A percentile compares a stretch with the other conserved stretches of the same genome.
Conservation (phyloP, 1,140 invertebrate genomes). For the Drosophila guanche region DNA sequence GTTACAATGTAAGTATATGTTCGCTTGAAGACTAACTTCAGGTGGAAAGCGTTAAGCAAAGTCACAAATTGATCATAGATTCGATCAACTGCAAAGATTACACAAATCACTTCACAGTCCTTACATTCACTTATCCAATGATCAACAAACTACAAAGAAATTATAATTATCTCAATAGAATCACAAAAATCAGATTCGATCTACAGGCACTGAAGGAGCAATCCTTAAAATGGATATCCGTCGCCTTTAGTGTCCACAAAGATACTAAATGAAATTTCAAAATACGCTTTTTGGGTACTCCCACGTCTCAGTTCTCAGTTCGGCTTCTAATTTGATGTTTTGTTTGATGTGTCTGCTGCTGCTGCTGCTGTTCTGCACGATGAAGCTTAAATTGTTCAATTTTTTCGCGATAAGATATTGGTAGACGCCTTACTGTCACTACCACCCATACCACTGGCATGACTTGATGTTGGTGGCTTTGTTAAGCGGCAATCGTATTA, state of each 20-base stretch:
- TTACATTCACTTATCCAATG: too few species aligned
- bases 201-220: neutral
- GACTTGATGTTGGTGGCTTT: slow-evolving; percentile 32
- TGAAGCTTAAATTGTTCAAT: slow-evolving; percentile 77
- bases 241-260: slow-evolving; percentile 39
- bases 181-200: neutral
- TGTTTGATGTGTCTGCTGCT: slow-evolving; percentile 28
- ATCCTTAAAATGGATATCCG: slow-evolving; percentile 41
- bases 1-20: too few species aligned
- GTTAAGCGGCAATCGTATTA: slow-evolving; percentile 51
- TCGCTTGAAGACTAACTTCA: too few species aligned
- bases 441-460: neutral
- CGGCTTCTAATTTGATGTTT: slow-evolving; percentile 34
- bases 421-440: slow-evolving; percentile 5
- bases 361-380: slow-evolving; percentile 44
- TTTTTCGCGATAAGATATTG: slow-evolving; percentile 70
- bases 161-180: neutral
- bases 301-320: slow-evolving; percentile 43
- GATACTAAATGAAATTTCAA: slow-evolving; percentile 53
- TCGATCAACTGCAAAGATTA: too few species aligned
- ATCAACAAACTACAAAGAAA: slow-evolving; percentile 2
- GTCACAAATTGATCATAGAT: too few species aligned
- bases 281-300: slow-evolving; percentile 21
- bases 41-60: too few species aligned
- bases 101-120: too few species aligned